Evolutionary conservation across 2,888 invertebrate species (phyloP), one percentile per base, ranked within the genome.

Genomic region (Seira ritae): DNA sequence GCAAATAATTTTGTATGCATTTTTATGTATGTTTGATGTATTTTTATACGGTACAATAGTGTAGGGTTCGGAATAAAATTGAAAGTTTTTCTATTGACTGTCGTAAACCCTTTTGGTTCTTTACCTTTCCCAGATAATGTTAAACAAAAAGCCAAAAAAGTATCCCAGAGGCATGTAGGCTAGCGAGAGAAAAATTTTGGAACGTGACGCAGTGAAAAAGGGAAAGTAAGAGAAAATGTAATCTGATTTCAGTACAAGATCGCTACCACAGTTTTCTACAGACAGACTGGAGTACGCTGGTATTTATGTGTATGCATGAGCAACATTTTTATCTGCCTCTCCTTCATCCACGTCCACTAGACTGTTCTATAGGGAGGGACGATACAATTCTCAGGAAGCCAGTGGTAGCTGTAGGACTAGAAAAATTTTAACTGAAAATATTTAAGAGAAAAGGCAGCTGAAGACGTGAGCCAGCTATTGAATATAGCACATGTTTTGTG

Each of bases 191-290:
- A 55, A 55, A 55, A 55, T 55, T 3, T 55, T 8, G 55, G 17
- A 17, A 55, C 55, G 55, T 55, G 55, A 55, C 55, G 17, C 55
- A 55, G 55, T 1, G 12, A 55, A 8, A 55, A 55, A 55, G n/a
- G 12, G 55, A 55, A 55, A 55, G 55, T 55, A 15, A 55, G 37
- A 66, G 22, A 31, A 77, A 77, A 77, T 68, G 69, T 77, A 77
- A 77, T 77, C 69, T 77, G 77, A 77, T 77, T 77, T 77, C 69
- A 77, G 55, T n/a, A n/a, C 42, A 12, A 42, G 42, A 8, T 6
- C 42, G n/a, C 2, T 8, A 15, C 55, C 55, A 12, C 55, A 55
- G 15, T 8, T 17, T 55, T 55, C 42, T 55, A 15, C 12, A 17
- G 17, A 55, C 69, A 60, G 77, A 62, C 62, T 55, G 55, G 31